Base-by-base conservation (phyloP, 2,888 invertebrate species). In the Dicyrtoma fusca region DNA sequence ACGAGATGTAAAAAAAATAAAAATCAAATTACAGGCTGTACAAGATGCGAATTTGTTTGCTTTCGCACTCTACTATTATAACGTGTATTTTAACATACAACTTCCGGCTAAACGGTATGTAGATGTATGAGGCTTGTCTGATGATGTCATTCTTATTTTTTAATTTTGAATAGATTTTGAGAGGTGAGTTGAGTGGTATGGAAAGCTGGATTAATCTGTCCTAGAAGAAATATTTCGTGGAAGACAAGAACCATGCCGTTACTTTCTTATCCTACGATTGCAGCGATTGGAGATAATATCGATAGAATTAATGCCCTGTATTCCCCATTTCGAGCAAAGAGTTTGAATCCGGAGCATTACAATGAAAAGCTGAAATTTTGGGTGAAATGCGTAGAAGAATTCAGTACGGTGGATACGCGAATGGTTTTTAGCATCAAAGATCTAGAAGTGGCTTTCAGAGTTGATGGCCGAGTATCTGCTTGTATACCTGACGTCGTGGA, bases 341-440 rank as follows among this genome's bases (percentile, higher is more conserved):
- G 66, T 13, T 26, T 77, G 1, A 79, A 79, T 62, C 78, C 79
- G 11, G 78, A 79, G 59, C 74, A 75, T 53, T 79, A 76, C 49
- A 77, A 76, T 14, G 71, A 75, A 23, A 79, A 79, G 61, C 42
- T 76, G 59, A 77, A 74, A 44, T 79, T 79, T 74, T 79, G 79
- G 79, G 21, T 69, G 14, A 77, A 74, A 34, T 72, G 74, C 19
- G 72, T 79, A 6, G 73, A 77, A 34, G 79, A 79, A 19, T 78
- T 72, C 45, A 34, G 69, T 11, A n/a, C 44, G 10, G 51, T 51
- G 11, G 71, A 69, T 2, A 69, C 53, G 13, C 57, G 66, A 26
- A 61, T 63, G 51, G 25, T 49, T 17, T 70, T 73, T 57, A 66
- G 44, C 13, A 62, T 73, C 4, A 57, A 44, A 14, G 75, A 75